These are phyloP conservation scores for Actias luna DNA, from an alignment of 2,888 invertebrate genomes.

Conservation along the genomic window DNA sequence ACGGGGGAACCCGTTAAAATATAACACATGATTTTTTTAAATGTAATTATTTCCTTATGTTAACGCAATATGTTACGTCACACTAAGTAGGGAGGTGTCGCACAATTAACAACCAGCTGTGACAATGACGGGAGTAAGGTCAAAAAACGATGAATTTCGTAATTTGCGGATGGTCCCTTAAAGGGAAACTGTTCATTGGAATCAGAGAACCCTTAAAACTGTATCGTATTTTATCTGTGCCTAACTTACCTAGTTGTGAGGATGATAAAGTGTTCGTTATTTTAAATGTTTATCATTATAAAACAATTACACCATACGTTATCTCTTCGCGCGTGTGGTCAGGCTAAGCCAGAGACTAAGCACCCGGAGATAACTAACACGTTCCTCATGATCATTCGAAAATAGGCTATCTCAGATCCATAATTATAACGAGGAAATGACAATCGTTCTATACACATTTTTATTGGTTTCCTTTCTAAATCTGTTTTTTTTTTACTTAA, in stretches of 20 bases:
- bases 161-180: too few relatives aligned
- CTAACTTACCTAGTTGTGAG: neutral
- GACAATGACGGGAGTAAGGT: too few relatives aligned
- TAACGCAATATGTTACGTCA: too few relatives aligned
- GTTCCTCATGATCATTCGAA: constrained; percentile 20
- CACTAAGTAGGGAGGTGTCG: too few relatives aligned
- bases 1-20: too few relatives aligned
- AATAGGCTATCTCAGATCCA: constrained; percentile 19
- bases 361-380: constrained; percentile 14
- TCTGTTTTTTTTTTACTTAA: neutral
- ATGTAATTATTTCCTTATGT: too few relatives aligned
- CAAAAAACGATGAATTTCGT: too few relatives aligned
- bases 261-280: constrained; percentile 5
- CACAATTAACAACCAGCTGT: too few relatives aligned
- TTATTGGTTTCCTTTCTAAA: constrained; percentile 4
- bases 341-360: constrained; percentile 44
- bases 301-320: constrained; percentile 26
- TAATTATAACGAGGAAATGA: constrained; percentile 15
- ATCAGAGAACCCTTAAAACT: neutral
- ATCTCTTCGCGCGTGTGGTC: constrained; percentile 55
- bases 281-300: constrained; percentile 9
- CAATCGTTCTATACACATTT: constrained; percentile 4
- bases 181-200: neutral
- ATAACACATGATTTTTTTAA: too few relatives aligned
- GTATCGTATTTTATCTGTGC: neutral